Evolutionary conservation across 1,140 invertebrate species (phyloP).

Genomic region (Aphelinus atriplicis): DNA sequence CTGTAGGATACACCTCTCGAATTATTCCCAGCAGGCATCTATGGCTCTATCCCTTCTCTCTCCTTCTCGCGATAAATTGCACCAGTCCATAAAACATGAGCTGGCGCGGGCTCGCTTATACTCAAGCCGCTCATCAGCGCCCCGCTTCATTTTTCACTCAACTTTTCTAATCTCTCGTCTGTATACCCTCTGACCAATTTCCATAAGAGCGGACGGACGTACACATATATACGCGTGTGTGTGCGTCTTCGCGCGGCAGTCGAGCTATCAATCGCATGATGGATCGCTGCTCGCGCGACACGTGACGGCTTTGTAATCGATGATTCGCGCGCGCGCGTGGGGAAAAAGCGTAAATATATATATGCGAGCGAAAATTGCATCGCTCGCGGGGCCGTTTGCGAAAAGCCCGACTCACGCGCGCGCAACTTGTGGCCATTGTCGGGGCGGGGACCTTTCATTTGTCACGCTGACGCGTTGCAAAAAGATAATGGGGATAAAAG

Average conservation of each 20-base stretch:
- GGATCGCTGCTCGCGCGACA: conserved; percentile 4
- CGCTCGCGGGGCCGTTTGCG: not conserved
- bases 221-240: not conserved
- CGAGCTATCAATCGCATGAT: conserved; percentile 36
- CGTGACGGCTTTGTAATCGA: conserved; percentile 31
- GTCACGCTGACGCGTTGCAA: conserved; percentile 21
- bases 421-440: too few species aligned
- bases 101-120: too few species aligned
- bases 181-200: not conserved
- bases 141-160: conserved; percentile 19
- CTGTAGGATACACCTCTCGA: too few species aligned
- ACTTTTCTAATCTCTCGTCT: conserved; percentile 14
- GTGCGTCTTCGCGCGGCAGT: not conserved
- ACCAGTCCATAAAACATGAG: too few species aligned
- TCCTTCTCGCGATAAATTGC: too few species aligned
- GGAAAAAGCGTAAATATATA: not conserved
- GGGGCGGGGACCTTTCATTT: conserved; percentile 15
- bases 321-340: not conserved
- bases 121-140: too few species aligned
- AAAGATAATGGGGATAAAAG: conserved; percentile 29
- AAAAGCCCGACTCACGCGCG: not conserved
- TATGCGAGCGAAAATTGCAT: too few species aligned
- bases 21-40: too few species aligned
- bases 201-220: conserved; percentile 16
- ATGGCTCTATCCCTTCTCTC: too few species aligned